A percentile compares a stretch with the other conserved stretches of the same genome.
phyloP scores from a whole-genome alignment of 2,888 invertebrate species.

The Laspeyria flexula region DNA sequence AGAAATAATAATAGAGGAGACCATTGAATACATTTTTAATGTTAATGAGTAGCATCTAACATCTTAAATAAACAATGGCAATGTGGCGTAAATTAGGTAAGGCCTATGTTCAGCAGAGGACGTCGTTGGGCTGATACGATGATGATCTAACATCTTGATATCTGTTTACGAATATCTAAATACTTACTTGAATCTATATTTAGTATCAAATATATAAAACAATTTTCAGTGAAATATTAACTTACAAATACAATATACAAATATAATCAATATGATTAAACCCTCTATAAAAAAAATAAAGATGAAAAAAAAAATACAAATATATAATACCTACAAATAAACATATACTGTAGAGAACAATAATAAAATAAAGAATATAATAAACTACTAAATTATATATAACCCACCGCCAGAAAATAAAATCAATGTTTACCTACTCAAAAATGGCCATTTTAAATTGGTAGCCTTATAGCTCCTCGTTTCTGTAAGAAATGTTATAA shows the following conservation, averaged over 20 bases:
- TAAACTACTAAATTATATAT: not conserved
- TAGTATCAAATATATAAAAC: too few relatives aligned
- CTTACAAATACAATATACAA: too few relatives aligned
- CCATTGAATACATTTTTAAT: not conserved
- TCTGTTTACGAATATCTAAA: not conserved
- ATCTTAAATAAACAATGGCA: too few relatives aligned
- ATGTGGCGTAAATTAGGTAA: too few relatives aligned
- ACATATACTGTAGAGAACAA: not conserved
- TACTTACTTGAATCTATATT: not conserved
- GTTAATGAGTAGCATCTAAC: not conserved
- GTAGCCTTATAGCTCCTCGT: constrained; percentile 68
- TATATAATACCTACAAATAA: not conserved
- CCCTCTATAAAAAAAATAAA: too few relatives aligned
- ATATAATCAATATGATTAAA: too few relatives aligned
- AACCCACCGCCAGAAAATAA: constrained; percentile 60
- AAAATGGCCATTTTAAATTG: constrained; percentile 43
- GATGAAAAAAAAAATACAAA: constrained; percentile 1
- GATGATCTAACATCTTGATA: not conserved
- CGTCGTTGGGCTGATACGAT: too few relatives aligned
- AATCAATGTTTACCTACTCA: constrained; percentile 64
- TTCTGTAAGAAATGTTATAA: constrained; percentile 69
- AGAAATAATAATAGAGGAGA: not conserved
- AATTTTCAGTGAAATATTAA: too few relatives aligned
- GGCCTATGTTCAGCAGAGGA: too few relatives aligned
- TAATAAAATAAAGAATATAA: not conserved